Evolutionary conservation across 2,888 invertebrate species (phyloP).

Genomic region (Ganaspis brasiliensis): DNA sequence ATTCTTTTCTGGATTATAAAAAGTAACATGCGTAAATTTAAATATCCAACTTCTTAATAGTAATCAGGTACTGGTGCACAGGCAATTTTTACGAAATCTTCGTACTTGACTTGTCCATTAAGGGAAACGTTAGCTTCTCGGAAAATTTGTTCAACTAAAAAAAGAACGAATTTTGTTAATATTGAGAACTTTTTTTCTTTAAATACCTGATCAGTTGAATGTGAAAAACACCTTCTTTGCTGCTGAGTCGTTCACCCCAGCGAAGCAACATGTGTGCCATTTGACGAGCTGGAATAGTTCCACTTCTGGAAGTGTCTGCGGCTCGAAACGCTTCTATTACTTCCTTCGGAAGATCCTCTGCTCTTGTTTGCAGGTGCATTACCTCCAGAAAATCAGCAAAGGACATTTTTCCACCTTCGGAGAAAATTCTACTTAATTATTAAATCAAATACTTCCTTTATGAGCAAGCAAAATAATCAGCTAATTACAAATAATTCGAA

Average conservation of each 20-base stretch:
- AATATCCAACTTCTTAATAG: conserved; percentile 82
- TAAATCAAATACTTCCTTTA: background rate
- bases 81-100: conserved; percentile 95
- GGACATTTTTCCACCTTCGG: conserved; percentile 92
- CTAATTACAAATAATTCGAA: too few relatives aligned
- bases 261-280: conserved; percentile 92
- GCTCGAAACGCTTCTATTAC: conserved; percentile 95
- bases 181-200: conserved; percentile 44
- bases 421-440: background rate
- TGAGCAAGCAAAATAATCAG: background rate
- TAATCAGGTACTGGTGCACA: conserved; percentile 97
- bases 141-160: conserved; percentile 91
- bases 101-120: conserved; percentile 91
- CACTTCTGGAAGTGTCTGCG: conserved; percentile 88
- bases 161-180: background rate
- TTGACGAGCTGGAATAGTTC: conserved; percentile 90
- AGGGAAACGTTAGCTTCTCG: conserved; percentile 93
- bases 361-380: conserved; percentile 94
- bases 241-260: conserved; percentile 94
- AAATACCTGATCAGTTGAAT: conserved; percentile 3
- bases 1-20: background rate
- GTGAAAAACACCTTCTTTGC: conserved; percentile 83
- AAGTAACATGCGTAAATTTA: background rate
- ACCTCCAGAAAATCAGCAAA: conserved; percentile 98
- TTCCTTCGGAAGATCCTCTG: conserved; percentile 92